Base-by-base conservation (phyloP, 2,888 invertebrate genomes). In the Ophion ventricosus region DNA sequence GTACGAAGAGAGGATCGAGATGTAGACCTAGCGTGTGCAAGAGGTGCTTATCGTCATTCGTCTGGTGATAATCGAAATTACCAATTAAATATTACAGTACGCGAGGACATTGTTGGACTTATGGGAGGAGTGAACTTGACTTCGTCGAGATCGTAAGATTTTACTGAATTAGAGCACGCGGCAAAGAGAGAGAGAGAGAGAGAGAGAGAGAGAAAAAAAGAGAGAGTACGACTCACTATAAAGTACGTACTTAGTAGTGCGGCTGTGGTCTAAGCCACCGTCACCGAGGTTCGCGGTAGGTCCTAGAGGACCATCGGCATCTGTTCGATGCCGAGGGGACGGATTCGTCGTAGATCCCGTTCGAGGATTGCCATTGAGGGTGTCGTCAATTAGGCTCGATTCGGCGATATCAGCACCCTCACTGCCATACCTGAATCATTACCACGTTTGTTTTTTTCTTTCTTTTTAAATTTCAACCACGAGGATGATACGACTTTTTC, bases 321-420 rank as follows among this genome's bases (percentile, higher is more conserved):
- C 90, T 78, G 87, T 87, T 84, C 90, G 90, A 78, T 87, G 87
- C 85, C 85, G 79, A 86, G 87, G 85, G 86, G 90, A 87, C 89
- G 87, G 88, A 88, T 87, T 90, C 84, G 87, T 86, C 82, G 83
- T 84, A 78, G 87, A 86, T 83, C 81, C 86, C 87, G 91, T 87
- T 86, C 89, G 90, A 88, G 91, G 90, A 90, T 92, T 92, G 86
- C 92, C 92, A 90, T 92, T 92, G 91, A 92, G 92, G 90, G 90
- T 92, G 90, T 92, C 92, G 89, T 92, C 92, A 89, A 92, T 92
- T 90, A 92, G 88, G 88, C 91, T 89, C 88, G 92, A 92, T 88
- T 92, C 92, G 80, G 89, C 88, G 86, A 89, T 84, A 83, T 88
- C 88, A 87, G 90, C 91, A 91, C 91, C 92, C 92, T 92, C 92